phyloP scores from a whole-genome alignment of 2,113 vertebrate genomes.

The Melanerpes aurifrons region DNA sequence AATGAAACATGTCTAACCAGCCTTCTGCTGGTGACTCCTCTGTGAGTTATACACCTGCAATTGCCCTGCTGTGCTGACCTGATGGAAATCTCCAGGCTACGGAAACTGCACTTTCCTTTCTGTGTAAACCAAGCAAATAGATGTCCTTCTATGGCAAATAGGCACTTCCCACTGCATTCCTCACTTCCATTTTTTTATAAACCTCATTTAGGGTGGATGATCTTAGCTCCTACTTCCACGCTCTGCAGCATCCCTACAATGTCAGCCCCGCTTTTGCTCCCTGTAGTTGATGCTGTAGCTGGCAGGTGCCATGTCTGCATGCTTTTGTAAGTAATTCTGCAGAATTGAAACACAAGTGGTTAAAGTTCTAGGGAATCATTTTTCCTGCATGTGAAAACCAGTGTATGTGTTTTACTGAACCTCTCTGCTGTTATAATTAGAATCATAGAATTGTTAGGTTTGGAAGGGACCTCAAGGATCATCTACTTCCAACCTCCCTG shows the following conservation, averaged over 20 bases:
- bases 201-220: not conserved
- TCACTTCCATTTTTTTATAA: not conserved
- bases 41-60: not conserved
- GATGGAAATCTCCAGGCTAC: not conserved
- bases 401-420: conserved; percentile 47
- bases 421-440: not conserved
- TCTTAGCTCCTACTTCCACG: not conserved
- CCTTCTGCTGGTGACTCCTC: conserved; percentile 40
- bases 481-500: no score
- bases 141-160: not conserved
- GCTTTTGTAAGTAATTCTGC: not conserved
- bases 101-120: conserved; percentile 5
- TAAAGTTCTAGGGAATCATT: not conserved
- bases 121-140: conserved; percentile 65
- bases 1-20: not conserved
- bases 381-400: conserved; percentile 25
- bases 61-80: not conserved
- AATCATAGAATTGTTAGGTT: no score
- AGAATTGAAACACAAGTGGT: not conserved
- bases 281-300: not conserved
- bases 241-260: not conserved
- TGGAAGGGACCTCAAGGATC: no score
- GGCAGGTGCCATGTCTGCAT: not conserved
- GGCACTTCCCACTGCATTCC: not conserved
- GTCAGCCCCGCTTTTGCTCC: not conserved